Evolutionary conservation across 2,888 invertebrate genomes (phyloP).

Genomic region (Coronaproctus castanopsis): DNA sequence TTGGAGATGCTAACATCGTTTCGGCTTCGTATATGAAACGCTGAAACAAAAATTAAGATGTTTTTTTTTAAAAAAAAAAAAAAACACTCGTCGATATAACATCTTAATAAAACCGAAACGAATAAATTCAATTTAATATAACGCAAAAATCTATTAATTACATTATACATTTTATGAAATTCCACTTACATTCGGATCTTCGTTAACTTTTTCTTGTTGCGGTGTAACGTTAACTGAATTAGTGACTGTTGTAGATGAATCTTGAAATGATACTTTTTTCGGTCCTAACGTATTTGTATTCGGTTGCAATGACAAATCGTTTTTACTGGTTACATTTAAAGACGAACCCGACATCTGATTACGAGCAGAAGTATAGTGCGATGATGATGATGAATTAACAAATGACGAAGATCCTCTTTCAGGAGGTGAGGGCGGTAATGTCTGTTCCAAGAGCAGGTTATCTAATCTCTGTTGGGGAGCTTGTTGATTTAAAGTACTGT

Average conservation of each 20-base stretch:
- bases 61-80: constrained; percentile 17
- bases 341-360: constrained; percentile 4
- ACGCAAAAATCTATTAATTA: not conserved
- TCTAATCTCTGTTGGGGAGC: constrained; percentile 18
- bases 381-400: constrained; percentile 41
- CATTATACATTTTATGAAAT: no score
- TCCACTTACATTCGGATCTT: not conserved
- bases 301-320: constrained; percentile 13
- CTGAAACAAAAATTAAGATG: no score
- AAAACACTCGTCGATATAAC: no score
- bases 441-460: constrained; percentile 16
- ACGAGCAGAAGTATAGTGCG: constrained; percentile 11
- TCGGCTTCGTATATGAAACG: constrained; percentile 62
- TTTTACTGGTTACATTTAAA: not conserved
- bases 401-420: constrained; percentile 78
- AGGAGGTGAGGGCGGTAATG: constrained; percentile 45
- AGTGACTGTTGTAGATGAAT: constrained; percentile 27
- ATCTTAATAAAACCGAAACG: no score
- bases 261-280: constrained; percentile 59
- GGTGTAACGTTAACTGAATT: not conserved
- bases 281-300: constrained; percentile 25
- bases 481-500: constrained; percentile 1
- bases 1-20: constrained; percentile 53
- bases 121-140: not conserved
- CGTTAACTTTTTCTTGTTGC: not conserved